Evolutionary conservation across 1,140 invertebrate genomes (phyloP).

Genomic region (Aphelenchoides fujianensis): DNA sequence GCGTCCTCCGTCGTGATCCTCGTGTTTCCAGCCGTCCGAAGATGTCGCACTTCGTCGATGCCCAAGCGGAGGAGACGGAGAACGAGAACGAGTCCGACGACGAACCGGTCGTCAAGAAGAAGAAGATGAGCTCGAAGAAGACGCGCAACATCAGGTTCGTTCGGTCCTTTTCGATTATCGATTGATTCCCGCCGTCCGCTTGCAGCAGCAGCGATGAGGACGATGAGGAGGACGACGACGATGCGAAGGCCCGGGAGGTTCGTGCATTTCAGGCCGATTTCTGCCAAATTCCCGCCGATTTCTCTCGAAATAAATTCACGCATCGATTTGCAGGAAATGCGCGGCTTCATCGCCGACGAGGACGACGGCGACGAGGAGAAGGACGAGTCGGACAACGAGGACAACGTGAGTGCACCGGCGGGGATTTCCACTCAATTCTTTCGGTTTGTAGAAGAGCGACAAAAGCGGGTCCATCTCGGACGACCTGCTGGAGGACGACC

Average conservation of each 20-base stretch:
- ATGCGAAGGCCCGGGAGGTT: conserved; percentile 12
- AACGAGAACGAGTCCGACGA: conserved; percentile 30
- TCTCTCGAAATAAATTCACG: too few relatives aligned
- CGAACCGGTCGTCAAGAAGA: conserved; percentile 45
- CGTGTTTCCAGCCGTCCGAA: neutral
- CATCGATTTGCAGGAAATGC: too few relatives aligned
- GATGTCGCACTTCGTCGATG: conserved; percentile 54
- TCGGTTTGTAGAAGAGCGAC: conserved; percentile 39
- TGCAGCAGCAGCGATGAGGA: conserved; percentile 49
- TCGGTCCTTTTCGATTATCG: too few relatives aligned
- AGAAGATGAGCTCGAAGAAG: conserved; percentile 50
- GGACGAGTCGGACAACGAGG: conserved; percentile 44
- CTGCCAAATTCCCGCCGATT: too few relatives aligned
- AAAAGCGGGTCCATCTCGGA: conserved; percentile 67
- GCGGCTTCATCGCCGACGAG: conserved; percentile 50
- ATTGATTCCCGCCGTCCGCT: conserved; percentile 23
- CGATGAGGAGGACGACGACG: conserved; percentile 38
- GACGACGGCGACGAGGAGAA: conserved; percentile 59
- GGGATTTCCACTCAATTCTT: conserved; percentile 14
- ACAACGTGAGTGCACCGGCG: conserved; percentile 51
- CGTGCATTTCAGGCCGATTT: conserved; percentile 17
- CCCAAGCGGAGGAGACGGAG: conserved; percentile 57
- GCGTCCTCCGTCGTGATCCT: neutral
- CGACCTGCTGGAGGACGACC: conserved; percentile 92
- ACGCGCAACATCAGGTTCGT: conserved; percentile 45